Conservation (phyloP, 1,140 invertebrate genomes). For the Diorhabda elongata region DNA sequence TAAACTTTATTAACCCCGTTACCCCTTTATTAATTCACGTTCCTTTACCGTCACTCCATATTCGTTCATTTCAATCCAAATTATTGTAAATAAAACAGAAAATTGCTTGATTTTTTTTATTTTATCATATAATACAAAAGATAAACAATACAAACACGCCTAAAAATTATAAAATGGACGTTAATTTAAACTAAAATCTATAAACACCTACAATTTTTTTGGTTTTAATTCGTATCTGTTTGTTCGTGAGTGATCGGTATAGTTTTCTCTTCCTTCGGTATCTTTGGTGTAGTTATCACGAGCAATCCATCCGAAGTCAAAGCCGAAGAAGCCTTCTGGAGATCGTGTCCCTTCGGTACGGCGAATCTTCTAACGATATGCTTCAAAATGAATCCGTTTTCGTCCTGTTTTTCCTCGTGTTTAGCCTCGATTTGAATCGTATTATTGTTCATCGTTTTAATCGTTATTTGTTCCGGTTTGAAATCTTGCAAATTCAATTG, state of each 20-base stretch:
- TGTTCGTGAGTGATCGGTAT: slow-evolving; percentile 46
- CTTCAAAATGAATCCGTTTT: slow-evolving; percentile 55
- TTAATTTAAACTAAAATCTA: too few relatives aligned
- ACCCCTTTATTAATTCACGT: too few relatives aligned
- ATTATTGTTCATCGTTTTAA: slow-evolving; percentile 56
- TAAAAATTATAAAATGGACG: too few relatives aligned
- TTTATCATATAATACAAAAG: too few relatives aligned
- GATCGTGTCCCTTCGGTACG: slow-evolving; percentile 59
- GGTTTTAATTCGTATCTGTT: neutral
- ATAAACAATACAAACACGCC: too few relatives aligned
- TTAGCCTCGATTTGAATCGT: slow-evolving; percentile 61
- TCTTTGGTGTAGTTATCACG: slow-evolving; percentile 55
- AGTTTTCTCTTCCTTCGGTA: slow-evolving; percentile 44
- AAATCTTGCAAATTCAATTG: slow-evolving; percentile 68
- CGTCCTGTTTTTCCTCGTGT: slow-evolving; percentile 48
- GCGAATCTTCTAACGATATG: slow-evolving; percentile 63
- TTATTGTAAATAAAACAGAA: too few relatives aligned
- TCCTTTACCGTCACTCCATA: too few relatives aligned
- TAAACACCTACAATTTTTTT: too few relatives aligned
- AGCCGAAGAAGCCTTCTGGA: slow-evolving; percentile 55
- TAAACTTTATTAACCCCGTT: too few relatives aligned
- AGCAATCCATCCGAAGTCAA: slow-evolving; percentile 64
- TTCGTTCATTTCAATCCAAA: too few relatives aligned
- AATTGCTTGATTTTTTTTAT: too few relatives aligned
- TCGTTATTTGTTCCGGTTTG: slow-evolving; percentile 68